Percentiles rank a stretch among this genome's conserved stretches.
Evolutionary conservation across 2,797 vertebrate genomes (phyloP).

Genomic region (Lagocephalus sceleratus): DNA sequence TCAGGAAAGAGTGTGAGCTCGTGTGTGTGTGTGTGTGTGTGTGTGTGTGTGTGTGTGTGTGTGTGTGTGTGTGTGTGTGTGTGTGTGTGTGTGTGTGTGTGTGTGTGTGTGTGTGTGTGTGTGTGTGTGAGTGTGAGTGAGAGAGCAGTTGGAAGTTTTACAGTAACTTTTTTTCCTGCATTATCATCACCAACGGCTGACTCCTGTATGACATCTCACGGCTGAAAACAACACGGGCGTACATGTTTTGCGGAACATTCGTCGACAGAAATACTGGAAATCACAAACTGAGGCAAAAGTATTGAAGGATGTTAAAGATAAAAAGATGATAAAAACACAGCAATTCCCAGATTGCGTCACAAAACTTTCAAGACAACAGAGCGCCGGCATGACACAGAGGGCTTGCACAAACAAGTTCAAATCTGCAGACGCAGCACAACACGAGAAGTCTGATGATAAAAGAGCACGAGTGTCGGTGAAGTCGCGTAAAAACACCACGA

Average conservation of each 20-base stretch:
- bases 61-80: not conserved
- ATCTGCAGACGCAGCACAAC: not conserved
- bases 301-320: no score
- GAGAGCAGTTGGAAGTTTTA: not conserved
- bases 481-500: slow-evolving; percentile 3
- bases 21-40: slow-evolving; percentile 2
- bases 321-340: slow-evolving; percentile 8
- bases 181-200: slow-evolving; percentile 4
- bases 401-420: slow-evolving; percentile 2
- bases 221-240: slow-evolving; percentile 13
- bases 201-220: slow-evolving; percentile 12
- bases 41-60: not conserved
- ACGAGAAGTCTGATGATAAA: slow-evolving; percentile 11
- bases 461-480: not conserved
- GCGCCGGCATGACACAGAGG: not conserved
- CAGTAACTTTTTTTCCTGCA: not conserved
- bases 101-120: not conserved
- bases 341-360: slow-evolving; percentile 16
- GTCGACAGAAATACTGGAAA: slow-evolving; percentile 6
- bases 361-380: not conserved
- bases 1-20: slow-evolving; percentile 29
- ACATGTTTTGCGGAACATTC: slow-evolving; percentile 14
- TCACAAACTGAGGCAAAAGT: not conserved
- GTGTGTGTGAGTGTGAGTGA: not conserved
- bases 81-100: not conserved